Evolutionary conservation across 2,113 vertebrate genomes (phyloP), one percentile per base, ranked within the genome.

Genomic region (Oncorhynchus gorbuscha): DNA sequence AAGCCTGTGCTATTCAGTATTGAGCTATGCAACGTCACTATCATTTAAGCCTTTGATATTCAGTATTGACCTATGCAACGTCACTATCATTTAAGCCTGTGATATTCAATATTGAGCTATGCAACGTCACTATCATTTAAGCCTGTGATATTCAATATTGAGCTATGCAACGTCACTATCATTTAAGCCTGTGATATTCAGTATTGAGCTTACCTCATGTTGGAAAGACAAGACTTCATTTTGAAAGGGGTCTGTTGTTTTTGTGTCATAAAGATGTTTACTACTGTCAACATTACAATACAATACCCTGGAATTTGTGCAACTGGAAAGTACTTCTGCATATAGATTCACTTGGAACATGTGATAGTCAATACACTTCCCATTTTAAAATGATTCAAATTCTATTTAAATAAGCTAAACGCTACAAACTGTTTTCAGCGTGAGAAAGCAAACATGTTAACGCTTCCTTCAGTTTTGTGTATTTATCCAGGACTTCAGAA

Each of bases 251-350:
- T 45, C 22, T 78, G 76, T 67, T 62, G 81, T 85, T 87, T 86
- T 81, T 85, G 83, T 79, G 86, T 12, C 39, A 1, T 3, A 11
- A 45, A 45, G 39, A 87, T 89, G 91, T 92, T 91, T 92, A 90
- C 86, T 55, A 20, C 86, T 92, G 91, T 92, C 91, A 91, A 66
- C 49, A 14, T 24, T 81, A 90, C 88, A 91, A 90, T 87, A 91
- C 89, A 90, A 82, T 86, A 24, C 32, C 51, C 88, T 86, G 82
- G 90, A 91, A 91, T 90, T 75, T 84, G 86, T 87, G 85, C 83
- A 91, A 92, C 91, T 91, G 84, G 85, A 89, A 45, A 45, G 39
- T 11, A 3, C 9, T 11, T 45, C 9, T 45, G 84, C 73, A 78
- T 78, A 76, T 85, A 68, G 81, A 66, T 79, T 73, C 84, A 82